phyloP scores from a whole-genome alignment of 1,140 invertebrate species.

The honey bee (Apis mellifera) region Amel_HAv3.1 CM009933.2:9244001-9244500 shows the following conservation, averaged over 20 bases:
- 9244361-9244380: not conserved
- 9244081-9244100: too few species aligned
- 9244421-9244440: not conserved
- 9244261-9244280: not conserved
- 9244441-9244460: not conserved
- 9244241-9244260: not conserved
- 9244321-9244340: not conserved
- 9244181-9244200: not conserved
- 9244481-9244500: not conserved
- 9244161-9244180: not conserved
- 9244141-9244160: not conserved
- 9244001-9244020: too few species aligned
- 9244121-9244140: not conserved
- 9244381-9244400: not conserved
- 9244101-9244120: not conserved
- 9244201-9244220: not conserved
- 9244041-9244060: too few species aligned
- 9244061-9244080: too few species aligned
- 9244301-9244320: not conserved
- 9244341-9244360: conserved; percentile 4
- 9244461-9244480: conserved; percentile 4
- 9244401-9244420: not conserved
- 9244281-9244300: not conserved
- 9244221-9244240: conserved; percentile 13
- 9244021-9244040: too few species aligned